phyloP scores from a whole-genome alignment of 2,113 vertebrate genomes.

The Carassius carassius region DNA sequence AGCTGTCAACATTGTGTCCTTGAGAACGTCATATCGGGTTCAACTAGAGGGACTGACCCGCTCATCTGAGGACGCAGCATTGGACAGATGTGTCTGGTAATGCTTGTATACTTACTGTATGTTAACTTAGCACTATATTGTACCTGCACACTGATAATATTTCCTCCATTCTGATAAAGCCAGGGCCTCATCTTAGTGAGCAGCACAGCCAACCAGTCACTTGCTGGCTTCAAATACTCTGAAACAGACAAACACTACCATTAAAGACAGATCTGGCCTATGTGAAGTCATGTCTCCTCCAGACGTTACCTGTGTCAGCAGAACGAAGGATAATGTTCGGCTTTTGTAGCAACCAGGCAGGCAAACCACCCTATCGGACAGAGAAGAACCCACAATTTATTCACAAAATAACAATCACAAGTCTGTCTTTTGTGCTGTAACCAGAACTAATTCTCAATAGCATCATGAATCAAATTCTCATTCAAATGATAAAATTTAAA shows the following conservation, averaged over 20 bases:
- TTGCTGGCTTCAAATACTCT: conserved; percentile 89
- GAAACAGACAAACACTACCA: conserved; percentile 36
- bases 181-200: conserved; percentile 85
- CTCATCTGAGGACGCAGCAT: not conserved
- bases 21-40: not conserved
- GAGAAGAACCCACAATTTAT: conserved; percentile 24
- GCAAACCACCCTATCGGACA: conserved; percentile 87
- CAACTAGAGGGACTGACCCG: not conserved
- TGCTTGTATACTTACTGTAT: not conserved
- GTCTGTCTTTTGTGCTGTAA: not conserved
- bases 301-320: conserved; percentile 80
- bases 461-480: not conserved
- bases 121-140: not conserved
- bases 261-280: not conserved
- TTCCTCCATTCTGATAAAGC: conserved; percentile 89
- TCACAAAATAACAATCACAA: conserved; percentile 20
- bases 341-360: conserved; percentile 90
- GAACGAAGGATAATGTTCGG: conserved; percentile 84
- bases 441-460: not conserved
- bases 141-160: conserved; percentile 95
- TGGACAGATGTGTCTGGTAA: not conserved
- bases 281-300: not conserved
- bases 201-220: conserved; percentile 86
- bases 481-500: too few species aligned
- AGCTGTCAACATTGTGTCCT: not conserved